phyloP scores from a whole-genome alignment of 2,888 invertebrate genomes.

The Lasioglossum vierecki region DNA sequence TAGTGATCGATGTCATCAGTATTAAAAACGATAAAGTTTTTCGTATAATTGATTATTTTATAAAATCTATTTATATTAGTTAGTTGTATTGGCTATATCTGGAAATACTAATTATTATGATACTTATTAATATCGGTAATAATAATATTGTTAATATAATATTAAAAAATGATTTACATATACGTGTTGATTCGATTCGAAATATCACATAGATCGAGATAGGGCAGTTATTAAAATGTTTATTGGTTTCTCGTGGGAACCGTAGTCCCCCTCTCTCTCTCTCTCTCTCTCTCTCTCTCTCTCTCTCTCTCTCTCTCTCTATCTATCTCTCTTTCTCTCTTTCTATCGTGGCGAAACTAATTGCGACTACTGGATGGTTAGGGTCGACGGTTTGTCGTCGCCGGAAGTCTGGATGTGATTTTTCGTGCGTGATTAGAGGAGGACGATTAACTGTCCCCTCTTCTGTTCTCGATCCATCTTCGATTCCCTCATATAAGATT shows the following conservation, averaged over 20 bases:
- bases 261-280: slow-evolving; percentile 8
- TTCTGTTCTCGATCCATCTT: neutral
- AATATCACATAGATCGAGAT: neutral
- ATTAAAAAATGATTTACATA: neutral
- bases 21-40: neutral
- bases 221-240: slow-evolving; percentile 41
- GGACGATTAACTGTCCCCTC: neutral
- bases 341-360: slow-evolving; percentile 58
- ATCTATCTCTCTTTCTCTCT: no score
- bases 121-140: neutral
- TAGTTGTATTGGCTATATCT: no score
- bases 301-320: no score
- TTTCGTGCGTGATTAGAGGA: slow-evolving; percentile 38
- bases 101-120: neutral
- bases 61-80: no score
- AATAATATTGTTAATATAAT: neutral
- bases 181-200: neutral
- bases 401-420: slow-evolving; percentile 60
- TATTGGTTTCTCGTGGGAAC: slow-evolving; percentile 62
- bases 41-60: neutral
- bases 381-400: slow-evolving; percentile 58
- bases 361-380: slow-evolving; percentile 54
- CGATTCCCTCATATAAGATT: neutral
- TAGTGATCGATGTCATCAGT: no score
- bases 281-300: no score